phyloP scores from a whole-genome alignment of 2,888 invertebrate species.

The Andrena camellia region DNA sequence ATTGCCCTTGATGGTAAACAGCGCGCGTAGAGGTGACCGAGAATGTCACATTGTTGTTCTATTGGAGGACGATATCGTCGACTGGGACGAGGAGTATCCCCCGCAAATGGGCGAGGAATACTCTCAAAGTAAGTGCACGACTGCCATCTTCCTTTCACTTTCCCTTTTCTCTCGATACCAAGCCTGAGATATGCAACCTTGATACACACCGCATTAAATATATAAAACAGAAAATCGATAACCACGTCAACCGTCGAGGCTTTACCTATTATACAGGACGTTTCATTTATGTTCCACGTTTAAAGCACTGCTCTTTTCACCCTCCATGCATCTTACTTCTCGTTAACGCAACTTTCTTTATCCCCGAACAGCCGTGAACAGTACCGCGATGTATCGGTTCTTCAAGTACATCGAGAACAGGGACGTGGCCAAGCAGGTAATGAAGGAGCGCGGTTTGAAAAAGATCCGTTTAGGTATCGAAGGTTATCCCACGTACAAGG shows the following conservation, averaged over 20 bases:
- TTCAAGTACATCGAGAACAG: slow-evolving; percentile 99
- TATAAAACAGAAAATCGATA: slow-evolving; percentile 59
- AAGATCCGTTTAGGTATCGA: slow-evolving; percentile 99
- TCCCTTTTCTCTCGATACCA: slow-evolving; percentile 10
- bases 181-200: slow-evolving; percentile 34
- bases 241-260: slow-evolving; percentile 34
- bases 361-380: slow-evolving; percentile 92
- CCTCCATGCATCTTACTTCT: neutral
- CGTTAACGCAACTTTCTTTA: neutral
- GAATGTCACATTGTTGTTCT: slow-evolving; percentile 99
- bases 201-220: slow-evolving; percentile 15
- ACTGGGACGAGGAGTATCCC: slow-evolving; percentile 99
- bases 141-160: neutral
- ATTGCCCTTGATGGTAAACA: slow-evolving; percentile 97
- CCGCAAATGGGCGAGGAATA: slow-evolving; percentile 99
- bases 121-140: slow-evolving; percentile 92
- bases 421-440: slow-evolving; percentile 99
- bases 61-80: slow-evolving; percentile 97
- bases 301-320: neutral
- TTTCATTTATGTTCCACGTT: neutral
- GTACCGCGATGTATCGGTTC: slow-evolving; percentile 98
- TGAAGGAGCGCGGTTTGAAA: slow-evolving; percentile 99
- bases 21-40: slow-evolving; percentile 96
- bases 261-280: slow-evolving; percentile 5
- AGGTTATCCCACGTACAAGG: slow-evolving; percentile 99